Evolutionary conservation across 2,888 invertebrate genomes (phyloP), one percentile per base, ranked within the genome.

Genomic region (Leptura quadrifasciata): DNA sequence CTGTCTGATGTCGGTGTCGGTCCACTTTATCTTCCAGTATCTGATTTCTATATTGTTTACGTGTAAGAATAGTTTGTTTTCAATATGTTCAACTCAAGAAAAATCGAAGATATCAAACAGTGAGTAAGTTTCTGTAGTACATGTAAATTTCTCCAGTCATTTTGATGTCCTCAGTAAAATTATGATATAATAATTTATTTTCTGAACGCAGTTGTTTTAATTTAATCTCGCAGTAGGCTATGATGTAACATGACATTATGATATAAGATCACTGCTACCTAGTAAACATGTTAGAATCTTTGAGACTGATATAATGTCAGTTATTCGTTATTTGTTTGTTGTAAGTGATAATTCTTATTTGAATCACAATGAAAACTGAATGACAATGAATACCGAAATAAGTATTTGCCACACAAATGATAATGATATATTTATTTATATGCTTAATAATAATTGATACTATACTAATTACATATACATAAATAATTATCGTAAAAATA

Each of bases 1-100:
- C 39, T 61, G 58, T 58, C 58, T 39, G 57, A 15, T 68, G 58
- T 21, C 69, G 57, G 68, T 54, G 68, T 58, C 69, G 69, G 69
- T 58, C 58, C 57, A 20, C 58, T 75, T 65, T 70, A 75, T 75
- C 71, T 63, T 60, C 60, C 52, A 18, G 67, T 67, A 67, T 75
- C 75, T 65, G 70, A 64, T 64, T 70, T 75, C 63, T 75, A 52
- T 39, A 60, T 61, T 64, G 55, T 75, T 58, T 58, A 75, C 64
- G 65, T 64, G 52, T 18, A 64, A 57, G 57, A 60, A 64, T 71
- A 70, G 70, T 75, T 75, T 69, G 57, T 58, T 58, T 58, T 39
- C 58, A 58, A 4, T 20, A 58, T 58, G 69, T 58, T 31, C 15
- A 21, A 69, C 58, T 39, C 20, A 55, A 31, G 20, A 55, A 68